Conservation (phyloP, 1,140 invertebrate species). For the Dendrolimus punctatus region DNA sequence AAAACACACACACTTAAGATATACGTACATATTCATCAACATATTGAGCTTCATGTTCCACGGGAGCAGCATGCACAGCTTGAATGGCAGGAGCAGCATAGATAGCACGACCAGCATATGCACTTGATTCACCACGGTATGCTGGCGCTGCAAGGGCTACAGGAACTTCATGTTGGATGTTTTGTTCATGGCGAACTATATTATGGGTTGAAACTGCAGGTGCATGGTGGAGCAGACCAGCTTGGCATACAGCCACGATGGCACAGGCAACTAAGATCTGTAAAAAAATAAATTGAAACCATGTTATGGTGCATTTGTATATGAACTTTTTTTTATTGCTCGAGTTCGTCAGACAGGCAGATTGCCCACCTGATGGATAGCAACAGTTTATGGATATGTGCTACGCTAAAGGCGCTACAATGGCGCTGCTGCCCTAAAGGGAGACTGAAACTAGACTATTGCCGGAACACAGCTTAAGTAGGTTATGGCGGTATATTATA, state of each 20-base stretch:
- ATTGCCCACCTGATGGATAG: too few relatives aligned
- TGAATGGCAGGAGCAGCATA: constrained; percentile 12
- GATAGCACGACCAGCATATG: constrained; percentile 9
- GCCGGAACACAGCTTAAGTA: too few relatives aligned
- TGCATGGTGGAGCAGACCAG: constrained; percentile 59
- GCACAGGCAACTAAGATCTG: constrained; percentile 43
- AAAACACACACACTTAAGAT: not conserved
- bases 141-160: constrained; percentile 15
- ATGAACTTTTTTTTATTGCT: too few relatives aligned
- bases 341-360: too few relatives aligned
- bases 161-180: constrained; percentile 39
- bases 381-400: too few relatives aligned
- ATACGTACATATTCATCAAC: constrained; percentile 58
- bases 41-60: constrained; percentile 48
- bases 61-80: constrained; percentile 17
- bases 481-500: too few relatives aligned
- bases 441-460: too few relatives aligned
- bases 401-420: too few relatives aligned
- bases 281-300: not conserved
- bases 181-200: constrained; percentile 47
- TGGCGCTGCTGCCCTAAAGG: too few relatives aligned
- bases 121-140: constrained; percentile 20
- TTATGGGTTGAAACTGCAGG: constrained; percentile 59
- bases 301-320: too few relatives aligned
- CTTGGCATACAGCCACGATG: constrained; percentile 51